Evolutionary conservation across 2,888 invertebrate genomes (phyloP), one percentile per base, ranked within the genome.

Genomic region (Chalcosyrphus nemorum): DNA sequence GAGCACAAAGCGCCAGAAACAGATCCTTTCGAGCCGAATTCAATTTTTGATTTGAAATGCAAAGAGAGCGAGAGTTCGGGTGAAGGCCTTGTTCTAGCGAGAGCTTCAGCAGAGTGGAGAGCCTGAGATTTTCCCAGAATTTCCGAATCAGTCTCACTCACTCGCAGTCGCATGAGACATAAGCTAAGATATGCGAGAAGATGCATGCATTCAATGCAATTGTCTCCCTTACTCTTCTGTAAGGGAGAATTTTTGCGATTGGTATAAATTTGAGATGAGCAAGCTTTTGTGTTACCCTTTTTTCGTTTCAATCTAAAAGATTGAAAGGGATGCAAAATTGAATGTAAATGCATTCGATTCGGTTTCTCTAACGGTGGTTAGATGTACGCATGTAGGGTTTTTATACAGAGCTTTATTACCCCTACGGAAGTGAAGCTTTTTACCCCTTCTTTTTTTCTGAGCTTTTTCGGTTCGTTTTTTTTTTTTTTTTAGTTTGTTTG

Each of bases 21-120:
- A 65, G 71, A 82, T 72, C 56, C 81, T 52, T 72, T 66, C 59
- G 81, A 72, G 66, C 45, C 59, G 77, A 82, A 72, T 61, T 77
- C 77, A 77, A 77, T 82, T 77, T 66, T 66, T 19, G 63, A 72
- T 81, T 77, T 77, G 77, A 82, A 71, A 7, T 71, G 35, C 13
- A 45, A 66, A 63, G 43, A 71, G 47, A 68, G 54, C 54, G 66
- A 57, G 71, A 59, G 29, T 61, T 52, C 15, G 45, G 54, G 29
- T 24, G 43, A 72, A 78, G 47, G 32, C 50, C 47, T 19, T 50
- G 17, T 35, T 38, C 4, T n/a, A n/a, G 32, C 54, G 45, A 27
- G 43, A 70, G 70, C 70, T 77, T 77, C 32, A 43, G 35, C 32
- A 43, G 35, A 63, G 15, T 71, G 71, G 70, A 78, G 56, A 54